Conservation (phyloP, 2,888 invertebrate genomes). For the Oligia strigilis region DNA sequence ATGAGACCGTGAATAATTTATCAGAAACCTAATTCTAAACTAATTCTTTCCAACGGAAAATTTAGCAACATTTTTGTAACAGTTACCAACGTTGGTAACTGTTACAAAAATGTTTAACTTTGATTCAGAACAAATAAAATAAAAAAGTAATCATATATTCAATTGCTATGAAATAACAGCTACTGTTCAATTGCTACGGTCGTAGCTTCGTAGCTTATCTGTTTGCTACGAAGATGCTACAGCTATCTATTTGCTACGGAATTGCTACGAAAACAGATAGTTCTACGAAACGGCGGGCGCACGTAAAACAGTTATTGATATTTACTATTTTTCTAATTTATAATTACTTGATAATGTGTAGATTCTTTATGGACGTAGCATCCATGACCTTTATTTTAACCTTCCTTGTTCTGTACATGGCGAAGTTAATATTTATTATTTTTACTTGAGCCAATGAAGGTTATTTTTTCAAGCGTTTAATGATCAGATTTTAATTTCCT, state of each 20-base stretch:
- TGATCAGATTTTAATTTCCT: background rate
- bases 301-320: background rate
- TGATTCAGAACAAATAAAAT: background rate
- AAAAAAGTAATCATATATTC: background rate
- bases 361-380: background rate
- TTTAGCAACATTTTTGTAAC: background rate
- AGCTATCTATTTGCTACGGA: constrained; percentile 40
- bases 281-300: background rate
- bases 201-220: constrained; percentile 31
- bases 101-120: background rate
- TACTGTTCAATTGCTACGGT: constrained; percentile 38
- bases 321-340: background rate
- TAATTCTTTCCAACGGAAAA: background rate
- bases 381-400: background rate
- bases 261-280: constrained; percentile 43
- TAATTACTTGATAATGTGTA: background rate
- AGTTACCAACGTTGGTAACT: background rate
- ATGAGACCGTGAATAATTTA: background rate
- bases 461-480: background rate
- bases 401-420: background rate
- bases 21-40: background rate
- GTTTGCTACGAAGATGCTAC: constrained; percentile 53
- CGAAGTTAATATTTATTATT: background rate
- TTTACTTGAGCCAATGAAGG: background rate
- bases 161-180: constrained; percentile 20